Percentiles rank a stretch among this genome's conserved stretches.
Evolutionary conservation across 1,140 invertebrate genomes (phyloP).

Genomic region (Listronotus bonariensis): DNA sequence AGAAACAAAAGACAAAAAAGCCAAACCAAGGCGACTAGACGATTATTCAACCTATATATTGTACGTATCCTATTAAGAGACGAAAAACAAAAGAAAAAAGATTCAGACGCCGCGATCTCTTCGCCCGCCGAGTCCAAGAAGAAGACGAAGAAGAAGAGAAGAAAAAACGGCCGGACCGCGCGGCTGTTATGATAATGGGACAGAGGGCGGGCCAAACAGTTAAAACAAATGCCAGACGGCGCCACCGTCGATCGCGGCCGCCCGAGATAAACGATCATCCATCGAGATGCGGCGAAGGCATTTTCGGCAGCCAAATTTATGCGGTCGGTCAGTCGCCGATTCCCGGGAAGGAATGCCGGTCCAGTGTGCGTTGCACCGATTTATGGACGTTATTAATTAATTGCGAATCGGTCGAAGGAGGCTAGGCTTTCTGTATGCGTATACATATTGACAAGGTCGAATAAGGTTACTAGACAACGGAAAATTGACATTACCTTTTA

Average conservation of each 20-base stretch:
- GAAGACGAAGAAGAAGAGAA: slow-evolving; percentile 9
- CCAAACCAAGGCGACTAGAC: too few species aligned
- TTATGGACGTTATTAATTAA: slow-evolving; percentile 31
- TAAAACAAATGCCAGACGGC: slow-evolving; percentile 52
- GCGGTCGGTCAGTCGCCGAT: slow-evolving; percentile 24
- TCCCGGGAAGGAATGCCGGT: slow-evolving; percentile 26
- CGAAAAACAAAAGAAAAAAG: too few species aligned
- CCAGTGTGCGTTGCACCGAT: slow-evolving; percentile 26
- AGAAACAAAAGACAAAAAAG: too few species aligned
- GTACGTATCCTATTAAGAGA: too few species aligned
- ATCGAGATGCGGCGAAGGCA: slow-evolving; percentile 28
- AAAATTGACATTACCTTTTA: too few species aligned
- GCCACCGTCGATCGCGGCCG: slow-evolving; percentile 44
- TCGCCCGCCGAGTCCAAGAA: too few species aligned
- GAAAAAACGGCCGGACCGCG: slow-evolving; percentile 1
- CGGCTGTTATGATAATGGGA: slow-evolving; percentile 50
- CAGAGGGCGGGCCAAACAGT: slow-evolving; percentile 48
- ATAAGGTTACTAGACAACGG: too few species aligned
- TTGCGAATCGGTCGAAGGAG: slow-evolving; percentile 3
- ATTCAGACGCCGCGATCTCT: too few species aligned
- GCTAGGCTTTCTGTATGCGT: background rate
- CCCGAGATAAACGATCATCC: slow-evolving; percentile 47
- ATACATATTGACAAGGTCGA: too few species aligned
- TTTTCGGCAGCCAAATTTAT: slow-evolving; percentile 36
- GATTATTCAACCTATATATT: too few species aligned